Evolutionary conservation across 2,797 vertebrate species (phyloP).

Genomic region (Sebastes minor): DNA sequence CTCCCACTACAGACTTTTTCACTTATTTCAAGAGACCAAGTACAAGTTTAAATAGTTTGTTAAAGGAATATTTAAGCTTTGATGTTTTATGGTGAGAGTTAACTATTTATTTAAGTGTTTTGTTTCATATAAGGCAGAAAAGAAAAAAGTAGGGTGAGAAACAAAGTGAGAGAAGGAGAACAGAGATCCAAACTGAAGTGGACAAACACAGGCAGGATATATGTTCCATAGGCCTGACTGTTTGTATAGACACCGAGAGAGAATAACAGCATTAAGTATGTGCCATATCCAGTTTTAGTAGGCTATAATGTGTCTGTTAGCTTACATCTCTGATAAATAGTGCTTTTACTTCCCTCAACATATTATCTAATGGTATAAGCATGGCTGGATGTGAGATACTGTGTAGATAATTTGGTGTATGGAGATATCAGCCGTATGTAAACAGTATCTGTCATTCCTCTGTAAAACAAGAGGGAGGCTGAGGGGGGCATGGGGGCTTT

Average conservation of each 20-base stretch:
- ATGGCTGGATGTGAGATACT: slow-evolving; percentile 48
- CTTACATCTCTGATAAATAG: slow-evolving; percentile 51
- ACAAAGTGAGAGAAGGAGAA: neutral
- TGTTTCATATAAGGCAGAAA: neutral
- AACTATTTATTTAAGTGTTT: neutral
- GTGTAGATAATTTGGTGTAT: slow-evolving; percentile 46
- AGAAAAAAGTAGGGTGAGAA: neutral
- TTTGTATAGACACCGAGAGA: slow-evolving; percentile 34
- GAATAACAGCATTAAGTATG: slow-evolving; percentile 29
- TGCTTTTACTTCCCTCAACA: slow-evolving; percentile 55
- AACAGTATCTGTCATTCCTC: slow-evolving; percentile 57
- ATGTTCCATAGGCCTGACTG: slow-evolving; percentile 12
- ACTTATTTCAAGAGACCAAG: neutral
- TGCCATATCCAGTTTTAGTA: slow-evolving; percentile 32
- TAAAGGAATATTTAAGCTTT: neutral
- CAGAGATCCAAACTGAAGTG: neutral
- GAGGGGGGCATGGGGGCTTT: neutral
- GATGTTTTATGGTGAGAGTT: neutral
- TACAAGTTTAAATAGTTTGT: neutral
- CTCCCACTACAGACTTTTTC: neutral
- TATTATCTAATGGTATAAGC: slow-evolving; percentile 65
- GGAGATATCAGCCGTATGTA: slow-evolving; percentile 49
- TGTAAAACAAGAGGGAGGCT: slow-evolving; percentile 26
- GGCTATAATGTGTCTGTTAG: slow-evolving; percentile 15
- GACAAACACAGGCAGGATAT: slow-evolving; percentile 37